Base-by-base conservation (phyloP, 2,888 invertebrate species). In the Philopedon plagiatum region DNA sequence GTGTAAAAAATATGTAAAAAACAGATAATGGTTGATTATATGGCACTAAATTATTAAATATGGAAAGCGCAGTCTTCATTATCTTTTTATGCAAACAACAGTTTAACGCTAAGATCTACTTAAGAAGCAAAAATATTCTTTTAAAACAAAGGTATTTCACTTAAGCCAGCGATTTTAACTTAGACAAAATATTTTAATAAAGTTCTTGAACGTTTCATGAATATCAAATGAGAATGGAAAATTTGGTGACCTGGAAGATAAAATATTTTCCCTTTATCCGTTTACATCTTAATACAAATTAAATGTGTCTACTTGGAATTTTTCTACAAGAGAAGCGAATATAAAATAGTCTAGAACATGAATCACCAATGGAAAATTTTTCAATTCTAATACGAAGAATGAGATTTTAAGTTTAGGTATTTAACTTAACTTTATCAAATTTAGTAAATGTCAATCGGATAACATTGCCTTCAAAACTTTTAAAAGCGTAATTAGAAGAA, bases 261-360 rank as follows among this genome's bases (percentile, higher is more conserved):
- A 39, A 60, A 23, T 58, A 46, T 44, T 58, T 51, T 60, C 23
- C 58, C 21, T 58, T 21, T 60, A 37, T 58, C 54, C 51, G 51
- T 13, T 54, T 15, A 54, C 51, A 54, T 54, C 51, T 54, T 54
- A 54, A 8, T 54, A 54, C 29, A 54, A 54, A 54, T 54, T 54
- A 54, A 54, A 54, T 54, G 51, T 29, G 29, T 29, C 51, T 54
- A 29, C 51, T 54, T 54, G 15, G 51, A 54, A 54, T 54, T 29
- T 54, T 54, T 54, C 51, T 29, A 15, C 29, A 29, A 29, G 29
- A 4, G 8, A 7, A 29, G 18, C 29, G 51, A 54, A 54, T 54
- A 29, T 54, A 54, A 54, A 54, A 15, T 54, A 54, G 51, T 29
- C 8, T 13, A 15, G 51, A 26, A 1, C n/a, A 9, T 29, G 15